Evolutionary conservation across 2,797 vertebrate genomes (phyloP), one percentile per base, ranked within the genome.

Genomic region (Neosilurus mollespiculum): DNA sequence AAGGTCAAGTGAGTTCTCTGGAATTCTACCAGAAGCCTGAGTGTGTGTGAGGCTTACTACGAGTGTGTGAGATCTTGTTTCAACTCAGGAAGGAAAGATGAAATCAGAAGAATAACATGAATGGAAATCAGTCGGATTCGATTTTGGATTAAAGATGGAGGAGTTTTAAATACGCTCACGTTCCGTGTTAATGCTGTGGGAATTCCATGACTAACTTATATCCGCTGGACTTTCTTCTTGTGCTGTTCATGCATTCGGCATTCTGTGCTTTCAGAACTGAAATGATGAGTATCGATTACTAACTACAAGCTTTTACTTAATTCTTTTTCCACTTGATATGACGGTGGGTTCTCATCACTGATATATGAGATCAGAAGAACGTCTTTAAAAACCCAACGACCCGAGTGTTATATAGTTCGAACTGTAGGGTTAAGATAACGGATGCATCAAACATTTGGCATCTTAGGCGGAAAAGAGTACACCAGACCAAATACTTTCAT

Each of bases 1-100:
- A 54, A 59, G 56, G 73, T 76, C 73, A 76, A 59, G 54, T 76
- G 73, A 11, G 54, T 58, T 59, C 54, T 37, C 20, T 76, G 73
- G 54, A 59, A 12, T 59, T 9, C 30, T 34, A 18, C 73, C 26
- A 59, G 22, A 58, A 76, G 9, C 2, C 26, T 37, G 72, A 30
- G 72, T 58, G 53, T 58, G 26, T 75, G 26, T 0, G 58, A 43
- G 43, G 43, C 43, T 43, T 43, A 43, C 43, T 43, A 43, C 14
- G 53, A 58, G 26, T 8, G 54, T 11, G 5, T 12, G 73, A 59
- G 54, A 59, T 76, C 73, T 37, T 5, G 2, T 76, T 76, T 76
- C 73, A 76, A 34, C 54, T 58, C 54, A 37, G 72, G 53, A 56
- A 54, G 9, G 12, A 75, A 75, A 59, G 54, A 76, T n/a, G 54